Base-by-base conservation (phyloP, 1,140 invertebrate species). In the Mycetomoellerius zeteki region DNA sequence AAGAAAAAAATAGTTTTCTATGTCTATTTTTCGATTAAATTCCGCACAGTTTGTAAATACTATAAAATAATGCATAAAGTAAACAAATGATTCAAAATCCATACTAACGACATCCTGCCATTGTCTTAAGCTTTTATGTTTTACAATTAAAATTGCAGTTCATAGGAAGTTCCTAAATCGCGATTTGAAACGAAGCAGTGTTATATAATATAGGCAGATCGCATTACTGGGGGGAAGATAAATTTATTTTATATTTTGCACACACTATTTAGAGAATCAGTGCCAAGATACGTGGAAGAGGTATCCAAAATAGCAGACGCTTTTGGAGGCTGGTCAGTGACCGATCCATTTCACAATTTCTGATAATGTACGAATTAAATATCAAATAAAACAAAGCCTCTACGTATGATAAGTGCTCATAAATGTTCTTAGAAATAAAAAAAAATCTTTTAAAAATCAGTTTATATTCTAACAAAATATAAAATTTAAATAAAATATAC, bases 201-300 rank as follows among this genome's bases (percentile, higher is more conserved):
- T 89, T 81, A 58, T 54, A 27, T 56, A 88, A 89, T 10, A 54
- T 56, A 65, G n/a, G 10, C 33, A 12, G 16, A 50, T 27, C 30
- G 58, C 10, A 52, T 65, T 60, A 75, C 24, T 77, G 52, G n/a
- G n/a, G n/a, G n/a, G 24, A 77, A 69, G 81, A 86, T 78, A 21
- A 75, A 76, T 88, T 90, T 82, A 86, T 90, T 91, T 90, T 69
- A 69, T 85, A 76, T 90, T 88, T 90, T 84, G 54, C 82, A 65
- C 65, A 43, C 16, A 90, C 86, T 88, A 91, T 91, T 88, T 91
- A 84, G 90, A 90, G 87, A 86, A 62, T 69, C 52, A 43, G 47
- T 86, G 89, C 87, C 86, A 88, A 91, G 89, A 86, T 78, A 27
- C 69, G 69, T 85, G 24, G 87, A 88, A 78, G 71, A 78, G 52